Conservation (phyloP, 2,888 invertebrate genomes). For the Ryuthela nishihirai region DNA sequence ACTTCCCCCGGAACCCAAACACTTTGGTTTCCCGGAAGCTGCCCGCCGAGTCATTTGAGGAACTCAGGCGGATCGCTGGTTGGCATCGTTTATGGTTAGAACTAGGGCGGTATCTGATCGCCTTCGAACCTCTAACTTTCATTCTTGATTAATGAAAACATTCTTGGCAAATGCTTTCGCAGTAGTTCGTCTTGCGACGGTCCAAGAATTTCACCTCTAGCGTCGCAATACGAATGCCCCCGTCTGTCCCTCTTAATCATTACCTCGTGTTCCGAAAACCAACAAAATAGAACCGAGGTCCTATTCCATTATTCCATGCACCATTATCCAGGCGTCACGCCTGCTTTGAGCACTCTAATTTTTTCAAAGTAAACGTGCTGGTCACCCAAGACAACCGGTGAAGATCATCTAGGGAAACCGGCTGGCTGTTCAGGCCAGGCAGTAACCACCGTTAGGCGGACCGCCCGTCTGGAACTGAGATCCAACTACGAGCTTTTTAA, state of each 20-base stretch:
- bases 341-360: constrained; percentile 5
- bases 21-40: too few species aligned
- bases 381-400: constrained; percentile 8
- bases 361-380: constrained; percentile 6
- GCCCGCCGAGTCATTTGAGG: too few species aligned
- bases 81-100: too few species aligned
- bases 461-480: too few species aligned
- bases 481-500: too few species aligned
- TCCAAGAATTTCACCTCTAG: background rate
- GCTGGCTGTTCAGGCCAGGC: too few species aligned
- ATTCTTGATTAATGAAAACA: background rate
- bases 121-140: background rate
- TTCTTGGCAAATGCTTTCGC: background rate
- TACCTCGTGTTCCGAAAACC: background rate
- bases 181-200: background rate
- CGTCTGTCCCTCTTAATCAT: background rate
- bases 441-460: too few species aligned
- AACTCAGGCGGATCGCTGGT: too few species aligned
- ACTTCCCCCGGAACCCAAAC: too few species aligned
- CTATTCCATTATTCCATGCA: background rate
- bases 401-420: constrained; percentile 3
- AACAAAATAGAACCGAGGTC: background rate
- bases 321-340: too few species aligned
- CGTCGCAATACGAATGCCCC: background rate
- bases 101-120: background rate